A percentile compares a stretch with the other conserved stretches of the same genome.
Evolutionary conservation across 2,797 vertebrate species (phyloP).

Genomic region (Percopsis omiscomaycus): DNA sequence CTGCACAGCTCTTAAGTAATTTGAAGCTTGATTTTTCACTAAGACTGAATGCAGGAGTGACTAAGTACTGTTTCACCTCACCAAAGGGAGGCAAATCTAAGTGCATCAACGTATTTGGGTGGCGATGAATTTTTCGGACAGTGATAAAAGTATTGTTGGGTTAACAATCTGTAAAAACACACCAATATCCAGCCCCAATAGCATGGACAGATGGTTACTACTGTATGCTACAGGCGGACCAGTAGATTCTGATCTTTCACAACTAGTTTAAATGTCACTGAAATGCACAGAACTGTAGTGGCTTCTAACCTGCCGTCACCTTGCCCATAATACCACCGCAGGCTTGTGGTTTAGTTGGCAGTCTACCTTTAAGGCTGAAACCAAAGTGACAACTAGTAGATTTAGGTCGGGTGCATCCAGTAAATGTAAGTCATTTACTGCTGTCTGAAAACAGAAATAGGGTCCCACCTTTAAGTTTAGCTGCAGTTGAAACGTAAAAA

Average conservation of each 20-base stretch:
- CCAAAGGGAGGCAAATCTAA: constrained; percentile 41
- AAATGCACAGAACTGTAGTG: constrained; percentile 31
- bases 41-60: constrained; percentile 22
- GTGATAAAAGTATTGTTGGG: constrained; percentile 1
- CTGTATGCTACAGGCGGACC: constrained; percentile 19
- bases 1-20: constrained; percentile 18
- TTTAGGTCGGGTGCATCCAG: constrained; percentile 29
- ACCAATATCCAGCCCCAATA: constrained; percentile 7
- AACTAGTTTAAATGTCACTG: constrained; percentile 60
- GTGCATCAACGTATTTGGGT: constrained; percentile 37
- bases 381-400: constrained; percentile 35
- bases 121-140: constrained; percentile 9
- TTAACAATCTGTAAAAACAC: constrained; percentile 19
- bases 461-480: constrained; percentile 29
- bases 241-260: constrained; percentile 53
- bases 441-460: constrained; percentile 7
- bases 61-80: constrained; percentile 36
- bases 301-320: constrained; percentile 39
- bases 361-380: constrained; percentile 43
- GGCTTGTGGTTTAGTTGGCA: constrained; percentile 32
- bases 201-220: constrained; percentile 32
- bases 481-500: constrained; percentile 31
- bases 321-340: constrained; percentile 19
- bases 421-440: constrained; percentile 40
- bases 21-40: constrained; percentile 10